Conservation (phyloP, 2,888 invertebrate genomes). For the Sarcophaga caerulescens region DNA sequence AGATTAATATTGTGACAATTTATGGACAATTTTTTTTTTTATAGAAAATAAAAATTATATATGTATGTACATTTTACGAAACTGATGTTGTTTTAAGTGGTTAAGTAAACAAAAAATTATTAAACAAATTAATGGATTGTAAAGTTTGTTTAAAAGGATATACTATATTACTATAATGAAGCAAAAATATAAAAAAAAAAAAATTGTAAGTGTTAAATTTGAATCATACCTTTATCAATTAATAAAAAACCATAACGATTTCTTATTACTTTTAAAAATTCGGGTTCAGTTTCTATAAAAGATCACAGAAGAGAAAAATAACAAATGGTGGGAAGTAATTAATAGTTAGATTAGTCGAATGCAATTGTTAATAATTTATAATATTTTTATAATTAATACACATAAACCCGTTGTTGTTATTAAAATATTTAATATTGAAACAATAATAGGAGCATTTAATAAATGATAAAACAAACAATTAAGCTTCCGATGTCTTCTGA, state of each 20-base stretch:
- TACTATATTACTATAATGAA: neutral
- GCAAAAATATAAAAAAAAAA: neutral
- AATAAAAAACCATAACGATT: conserved; percentile 49
- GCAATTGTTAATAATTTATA: neutral
- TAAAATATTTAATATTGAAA: too few relatives aligned
- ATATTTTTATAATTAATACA: neutral
- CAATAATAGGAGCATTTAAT: too few relatives aligned
- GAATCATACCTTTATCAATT: conserved; percentile 30
- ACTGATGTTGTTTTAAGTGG: neutral
- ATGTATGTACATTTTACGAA: too few relatives aligned
- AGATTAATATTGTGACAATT: neutral
- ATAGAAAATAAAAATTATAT: too few relatives aligned
- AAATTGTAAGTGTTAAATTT: neutral
- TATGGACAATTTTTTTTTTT: too few relatives aligned
- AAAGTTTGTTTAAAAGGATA: too few relatives aligned
- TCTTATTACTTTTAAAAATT: conserved; percentile 56
- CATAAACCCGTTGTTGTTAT: too few relatives aligned
- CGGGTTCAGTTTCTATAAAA: conserved; percentile 46
- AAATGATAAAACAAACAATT: too few relatives aligned
- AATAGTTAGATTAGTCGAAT: conserved; percentile 15
- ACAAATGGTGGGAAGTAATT: conserved; percentile 6
- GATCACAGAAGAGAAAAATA: conserved; percentile 27
- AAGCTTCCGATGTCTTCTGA: too few relatives aligned
- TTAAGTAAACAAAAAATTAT: too few relatives aligned
- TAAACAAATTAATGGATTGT: too few relatives aligned